phyloP scores from a whole-genome alignment of 2,797 vertebrate species.

The Tolypeutes matacus region DNA sequence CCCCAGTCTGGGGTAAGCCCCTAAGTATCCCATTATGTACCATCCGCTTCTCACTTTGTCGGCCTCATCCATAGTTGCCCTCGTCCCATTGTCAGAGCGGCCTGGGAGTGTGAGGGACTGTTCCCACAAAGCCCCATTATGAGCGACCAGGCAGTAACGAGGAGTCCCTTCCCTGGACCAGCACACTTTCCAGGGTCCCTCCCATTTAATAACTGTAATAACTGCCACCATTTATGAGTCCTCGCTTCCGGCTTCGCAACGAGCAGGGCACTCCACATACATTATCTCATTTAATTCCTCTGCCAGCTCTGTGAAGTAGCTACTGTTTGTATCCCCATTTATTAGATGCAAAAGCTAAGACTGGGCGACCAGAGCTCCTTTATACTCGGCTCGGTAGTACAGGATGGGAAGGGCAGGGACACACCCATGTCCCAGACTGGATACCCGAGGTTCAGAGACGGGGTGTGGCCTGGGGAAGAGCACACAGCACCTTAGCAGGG shows the following conservation, averaged over 20 bases:
- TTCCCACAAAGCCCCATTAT: slow-evolving; percentile 64
- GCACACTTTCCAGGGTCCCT: background rate
- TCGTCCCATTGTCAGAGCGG: slow-evolving; percentile 57
- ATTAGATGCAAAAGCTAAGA: slow-evolving; percentile 34
- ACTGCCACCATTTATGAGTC: background rate
- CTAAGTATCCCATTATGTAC: slow-evolving; percentile 62
- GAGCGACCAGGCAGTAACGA: slow-evolving; percentile 4
- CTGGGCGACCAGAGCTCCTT: background rate
- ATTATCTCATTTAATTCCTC: background rate
- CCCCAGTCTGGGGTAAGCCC: slow-evolving; percentile 51
- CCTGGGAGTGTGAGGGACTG: slow-evolving; percentile 8
- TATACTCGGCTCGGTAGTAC: background rate
- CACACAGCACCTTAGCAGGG: background rate
- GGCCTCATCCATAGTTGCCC: background rate
- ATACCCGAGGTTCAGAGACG: background rate
- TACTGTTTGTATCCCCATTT: slow-evolving; percentile 10
- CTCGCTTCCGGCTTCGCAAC: accelerated
- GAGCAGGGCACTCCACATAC: slow-evolving; percentile 3
- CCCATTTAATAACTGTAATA: slow-evolving; percentile 67
- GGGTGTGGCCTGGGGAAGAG: background rate
- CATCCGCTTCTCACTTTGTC: slow-evolving; percentile 65
- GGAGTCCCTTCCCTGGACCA: slow-evolving; percentile 3
- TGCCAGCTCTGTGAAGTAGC: background rate
- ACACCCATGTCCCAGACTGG: too few species aligned
- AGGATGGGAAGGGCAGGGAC: background rate